Percentiles rank a stretch among this genome's conserved stretches.
Evolutionary conservation across 2,888 invertebrate genomes (phyloP).

Genomic region (Drosophila recens): DNA sequence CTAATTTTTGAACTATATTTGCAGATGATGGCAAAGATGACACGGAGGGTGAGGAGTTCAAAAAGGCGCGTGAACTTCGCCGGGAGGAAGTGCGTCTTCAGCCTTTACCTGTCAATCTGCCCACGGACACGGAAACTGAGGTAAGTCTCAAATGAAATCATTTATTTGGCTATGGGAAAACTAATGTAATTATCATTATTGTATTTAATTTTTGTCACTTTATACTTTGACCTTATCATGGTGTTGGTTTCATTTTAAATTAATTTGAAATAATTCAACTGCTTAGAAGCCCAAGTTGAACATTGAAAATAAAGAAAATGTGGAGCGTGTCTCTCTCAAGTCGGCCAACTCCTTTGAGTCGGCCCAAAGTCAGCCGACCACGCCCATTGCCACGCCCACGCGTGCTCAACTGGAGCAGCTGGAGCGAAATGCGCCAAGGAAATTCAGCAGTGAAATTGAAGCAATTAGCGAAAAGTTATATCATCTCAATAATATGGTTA

Average conservation of each 20-base stretch:
- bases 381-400: slow-evolving; percentile 48
- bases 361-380: slow-evolving; percentile 56
- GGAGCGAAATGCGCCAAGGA: slow-evolving; percentile 80
- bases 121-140: slow-evolving; percentile 90
- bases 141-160: slow-evolving; percentile 85
- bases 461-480: slow-evolving; percentile 85
- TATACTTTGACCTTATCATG: slow-evolving; percentile 53
- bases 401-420: slow-evolving; percentile 83
- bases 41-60: slow-evolving; percentile 90
- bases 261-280: slow-evolving; percentile 1
- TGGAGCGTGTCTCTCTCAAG: slow-evolving; percentile 61
- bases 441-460: slow-evolving; percentile 83
- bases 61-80: slow-evolving; percentile 88
- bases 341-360: slow-evolving; percentile 76
- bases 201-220: slow-evolving; percentile 59
- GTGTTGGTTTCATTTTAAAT: slow-evolving; percentile 77
- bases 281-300: slow-evolving; percentile 48
- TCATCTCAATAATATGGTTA: slow-evolving; percentile 84
- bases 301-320: slow-evolving; percentile 72
- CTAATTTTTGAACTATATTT: neutral
- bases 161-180: slow-evolving; percentile 57
- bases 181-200: slow-evolving; percentile 72
- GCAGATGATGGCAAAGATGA: slow-evolving; percentile 88
- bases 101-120: slow-evolving; percentile 87
- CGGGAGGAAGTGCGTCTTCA: slow-evolving; percentile 89